Evolutionary conservation across 2,888 invertebrate genomes (phyloP).

Genomic region (Cancer borealis): DNA sequence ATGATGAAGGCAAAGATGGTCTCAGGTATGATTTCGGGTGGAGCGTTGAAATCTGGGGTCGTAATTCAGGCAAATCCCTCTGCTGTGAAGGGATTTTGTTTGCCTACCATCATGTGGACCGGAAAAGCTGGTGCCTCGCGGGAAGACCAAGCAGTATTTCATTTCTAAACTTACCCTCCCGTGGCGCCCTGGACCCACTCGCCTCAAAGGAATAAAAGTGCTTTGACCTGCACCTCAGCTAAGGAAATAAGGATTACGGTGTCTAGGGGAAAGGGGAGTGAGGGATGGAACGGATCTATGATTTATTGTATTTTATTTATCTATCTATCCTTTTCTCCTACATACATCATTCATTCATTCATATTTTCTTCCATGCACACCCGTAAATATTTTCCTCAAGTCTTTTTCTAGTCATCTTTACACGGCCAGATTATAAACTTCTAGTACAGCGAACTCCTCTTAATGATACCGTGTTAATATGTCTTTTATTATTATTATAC

Average conservation of each 20-base stretch:
- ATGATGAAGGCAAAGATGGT: constrained; percentile 1
- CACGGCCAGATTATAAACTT: not conserved
- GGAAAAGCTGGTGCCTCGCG: not conserved
- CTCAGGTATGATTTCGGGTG: not conserved
- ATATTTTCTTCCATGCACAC: too few species aligned
- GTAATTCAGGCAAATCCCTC: constrained; percentile 10
- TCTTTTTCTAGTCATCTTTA: too few species aligned
- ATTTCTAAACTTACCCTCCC: constrained; percentile 18
- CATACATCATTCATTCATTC: too few species aligned
- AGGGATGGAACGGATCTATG: not conserved
- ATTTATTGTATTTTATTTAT: not conserved
- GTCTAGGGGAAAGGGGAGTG: not conserved
- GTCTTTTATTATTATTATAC: not conserved
- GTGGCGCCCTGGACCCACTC: constrained; percentile 7
- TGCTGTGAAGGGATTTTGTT: constrained; percentile 14
- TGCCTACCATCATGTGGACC: not conserved
- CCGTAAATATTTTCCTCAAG: too few species aligned
- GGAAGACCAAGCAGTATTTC: constrained; percentile 8
- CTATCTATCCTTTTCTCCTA: not conserved
- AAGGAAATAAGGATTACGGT: not conserved
- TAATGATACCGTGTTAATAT: not conserved
- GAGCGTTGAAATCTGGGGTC: constrained; percentile 13
- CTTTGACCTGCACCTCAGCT: constrained; percentile 30
- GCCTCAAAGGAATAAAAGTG: constrained; percentile 34
- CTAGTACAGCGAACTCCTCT: not conserved